Percentiles rank a stretch among this genome's conserved stretches.
phyloP scores from a whole-genome alignment of 2,797 vertebrate genomes.

The Euphonia xanthogaster region DNA sequence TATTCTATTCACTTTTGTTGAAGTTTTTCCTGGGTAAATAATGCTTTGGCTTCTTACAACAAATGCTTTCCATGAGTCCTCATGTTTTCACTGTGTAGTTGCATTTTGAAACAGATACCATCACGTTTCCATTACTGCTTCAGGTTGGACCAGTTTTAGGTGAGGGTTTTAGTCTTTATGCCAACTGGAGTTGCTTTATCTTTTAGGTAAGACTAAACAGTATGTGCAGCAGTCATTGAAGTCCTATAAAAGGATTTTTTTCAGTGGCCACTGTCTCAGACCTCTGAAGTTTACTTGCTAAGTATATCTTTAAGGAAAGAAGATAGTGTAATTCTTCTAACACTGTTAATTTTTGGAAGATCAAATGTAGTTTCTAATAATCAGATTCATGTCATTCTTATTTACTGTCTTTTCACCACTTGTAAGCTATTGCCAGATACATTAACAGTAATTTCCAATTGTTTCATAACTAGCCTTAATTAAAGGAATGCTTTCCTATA shows the following conservation, averaged over 20 bases:
- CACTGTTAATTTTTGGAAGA: neutral
- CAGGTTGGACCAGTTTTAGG: neutral
- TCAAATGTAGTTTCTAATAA: neutral
- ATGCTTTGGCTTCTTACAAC: neutral
- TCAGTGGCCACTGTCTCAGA: neutral
- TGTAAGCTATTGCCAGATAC: neutral
- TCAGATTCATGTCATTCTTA: neutral
- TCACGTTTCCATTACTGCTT: neutral
- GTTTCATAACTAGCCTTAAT: neutral
- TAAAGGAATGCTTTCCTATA: neutral
- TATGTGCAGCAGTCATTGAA: neutral
- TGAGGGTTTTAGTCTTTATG: neutral
- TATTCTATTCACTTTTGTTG: neutral
- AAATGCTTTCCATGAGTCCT: neutral
- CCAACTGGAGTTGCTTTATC: neutral
- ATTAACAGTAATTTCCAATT: neutral
- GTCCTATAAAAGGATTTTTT: neutral
- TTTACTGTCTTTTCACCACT: neutral
- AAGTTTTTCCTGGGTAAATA: neutral
- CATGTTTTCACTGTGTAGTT: neutral
- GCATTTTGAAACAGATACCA: neutral
- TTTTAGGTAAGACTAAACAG: neutral
- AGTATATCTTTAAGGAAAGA: neutral
- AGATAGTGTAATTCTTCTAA: neutral
- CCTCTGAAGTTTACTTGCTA: neutral